These are phyloP conservation scores for Metaphire vulgaris DNA, from an alignment of 1,140 invertebrate species.

Conservation along the genomic window DNA sequence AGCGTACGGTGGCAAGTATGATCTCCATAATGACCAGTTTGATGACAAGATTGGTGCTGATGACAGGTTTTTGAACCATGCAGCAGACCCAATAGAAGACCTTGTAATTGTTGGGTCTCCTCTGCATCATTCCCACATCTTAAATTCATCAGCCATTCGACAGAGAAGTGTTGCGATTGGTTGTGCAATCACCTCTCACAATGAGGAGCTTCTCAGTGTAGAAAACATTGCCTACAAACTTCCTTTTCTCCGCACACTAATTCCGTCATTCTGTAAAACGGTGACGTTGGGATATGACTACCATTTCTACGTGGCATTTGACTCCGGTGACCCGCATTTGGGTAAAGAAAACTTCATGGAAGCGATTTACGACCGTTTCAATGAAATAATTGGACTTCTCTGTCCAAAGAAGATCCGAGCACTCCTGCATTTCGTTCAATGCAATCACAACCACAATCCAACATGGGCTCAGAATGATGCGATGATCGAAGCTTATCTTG, in stretches of 20 bases:
- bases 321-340: conserved; percentile 20
- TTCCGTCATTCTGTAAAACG: conserved; percentile 26
- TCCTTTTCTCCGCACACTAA: conserved; percentile 19
- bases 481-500: conserved; percentile 28
- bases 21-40: not conserved
- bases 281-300: conserved; percentile 23
- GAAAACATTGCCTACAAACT: conserved; percentile 24
- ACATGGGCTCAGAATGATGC: conserved; percentile 30
- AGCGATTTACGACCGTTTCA: conserved; percentile 15
- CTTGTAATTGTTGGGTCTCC: not conserved
- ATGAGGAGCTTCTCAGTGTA: conserved; percentile 1
- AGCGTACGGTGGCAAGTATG: not conserved
- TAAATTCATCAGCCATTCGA: not conserved
- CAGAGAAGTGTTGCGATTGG: conserved; percentile 19
- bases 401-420: not conserved
- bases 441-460: conserved; percentile 20
- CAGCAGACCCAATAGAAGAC: not conserved
- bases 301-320: conserved; percentile 28
- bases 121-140: not conserved
- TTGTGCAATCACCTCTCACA: conserved; percentile 25
- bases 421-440: conserved; percentile 20
- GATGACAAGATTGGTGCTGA: not conserved
- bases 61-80: not conserved
- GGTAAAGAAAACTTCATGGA: not conserved
- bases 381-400: not conserved